Conservation (phyloP, 2,113 vertebrate species). For the Cavia porcellus region DNA sequence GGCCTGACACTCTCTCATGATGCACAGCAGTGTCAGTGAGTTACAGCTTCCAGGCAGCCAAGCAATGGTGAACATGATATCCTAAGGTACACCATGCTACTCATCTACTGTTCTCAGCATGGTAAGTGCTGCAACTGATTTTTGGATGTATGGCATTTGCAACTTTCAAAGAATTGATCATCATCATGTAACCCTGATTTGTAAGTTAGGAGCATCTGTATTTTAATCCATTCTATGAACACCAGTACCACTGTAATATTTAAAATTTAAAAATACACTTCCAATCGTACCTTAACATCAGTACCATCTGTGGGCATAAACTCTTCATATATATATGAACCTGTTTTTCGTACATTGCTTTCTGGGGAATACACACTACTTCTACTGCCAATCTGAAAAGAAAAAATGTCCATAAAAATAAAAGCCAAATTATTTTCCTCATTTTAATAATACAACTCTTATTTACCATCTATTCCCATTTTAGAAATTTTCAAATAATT, state of each 20-base stretch:
- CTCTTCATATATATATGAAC: constrained; percentile 96
- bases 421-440: constrained; percentile 19
- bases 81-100: no score
- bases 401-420: constrained; percentile 54
- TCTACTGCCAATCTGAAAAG: constrained; percentile 95
- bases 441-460: constrained; percentile 47
- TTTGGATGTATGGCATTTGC: neutral
- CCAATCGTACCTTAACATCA: constrained; percentile 93
- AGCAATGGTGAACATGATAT: neutral
- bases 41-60: neutral
- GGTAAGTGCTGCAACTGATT: neutral
- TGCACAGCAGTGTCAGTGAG: neutral
- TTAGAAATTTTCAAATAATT: neutral
- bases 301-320: constrained; percentile 97
- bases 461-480: neutral
- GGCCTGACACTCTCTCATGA: neutral
- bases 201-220: neutral
- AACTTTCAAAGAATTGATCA: neutral
- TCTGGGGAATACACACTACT: constrained; percentile 96
- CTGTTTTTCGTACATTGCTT: constrained; percentile 95
- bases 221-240: constrained; percentile 82
- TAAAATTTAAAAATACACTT: constrained; percentile 14
- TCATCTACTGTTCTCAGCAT: neutral
- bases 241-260: constrained; percentile 87
- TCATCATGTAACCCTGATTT: neutral